phyloP scores from a whole-genome alignment of 2,888 invertebrate species.

The Aspidiotus destructor region DNA sequence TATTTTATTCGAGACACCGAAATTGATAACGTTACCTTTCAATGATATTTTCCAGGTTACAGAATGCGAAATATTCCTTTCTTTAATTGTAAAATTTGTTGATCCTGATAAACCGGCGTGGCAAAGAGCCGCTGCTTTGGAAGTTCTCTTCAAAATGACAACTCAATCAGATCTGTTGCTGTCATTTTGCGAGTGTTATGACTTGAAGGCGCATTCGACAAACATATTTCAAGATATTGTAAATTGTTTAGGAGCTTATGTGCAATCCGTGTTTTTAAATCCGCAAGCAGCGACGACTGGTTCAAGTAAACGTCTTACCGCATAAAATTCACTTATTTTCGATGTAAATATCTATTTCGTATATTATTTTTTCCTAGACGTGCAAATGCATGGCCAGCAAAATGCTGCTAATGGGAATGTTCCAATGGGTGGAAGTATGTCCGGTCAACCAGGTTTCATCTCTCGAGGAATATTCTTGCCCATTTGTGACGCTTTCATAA shows the following conservation, averaged over 20 bases:
- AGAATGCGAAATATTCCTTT: constrained; percentile 96
- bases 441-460: constrained; percentile 83
- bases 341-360: too few relatives aligned
- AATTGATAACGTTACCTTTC: neutral
- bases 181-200: constrained; percentile 90
- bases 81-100: constrained; percentile 90
- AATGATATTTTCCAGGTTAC: constrained; percentile 57
- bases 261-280: constrained; percentile 79
- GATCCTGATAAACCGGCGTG: constrained; percentile 94
- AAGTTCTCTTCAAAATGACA: constrained; percentile 90
- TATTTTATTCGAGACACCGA: neutral
- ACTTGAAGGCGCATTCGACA: constrained; percentile 85
- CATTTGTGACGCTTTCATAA: constrained; percentile 70
- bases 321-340: too few relatives aligned
- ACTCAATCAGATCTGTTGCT: constrained; percentile 77
- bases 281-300: constrained; percentile 44
- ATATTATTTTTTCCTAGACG: constrained; percentile 3
- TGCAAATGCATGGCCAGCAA: constrained; percentile 48
- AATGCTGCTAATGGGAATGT: constrained; percentile 49
- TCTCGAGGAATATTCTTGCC: constrained; percentile 89
- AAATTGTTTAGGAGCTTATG: constrained; percentile 83
- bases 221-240: constrained; percentile 93
- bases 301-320: constrained; percentile 8
- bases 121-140: constrained; percentile 90
- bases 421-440: constrained; percentile 58